Evolutionary conservation across 2,888 invertebrate species (phyloP).

Genomic region (Meiosimyza decipiens): DNA sequence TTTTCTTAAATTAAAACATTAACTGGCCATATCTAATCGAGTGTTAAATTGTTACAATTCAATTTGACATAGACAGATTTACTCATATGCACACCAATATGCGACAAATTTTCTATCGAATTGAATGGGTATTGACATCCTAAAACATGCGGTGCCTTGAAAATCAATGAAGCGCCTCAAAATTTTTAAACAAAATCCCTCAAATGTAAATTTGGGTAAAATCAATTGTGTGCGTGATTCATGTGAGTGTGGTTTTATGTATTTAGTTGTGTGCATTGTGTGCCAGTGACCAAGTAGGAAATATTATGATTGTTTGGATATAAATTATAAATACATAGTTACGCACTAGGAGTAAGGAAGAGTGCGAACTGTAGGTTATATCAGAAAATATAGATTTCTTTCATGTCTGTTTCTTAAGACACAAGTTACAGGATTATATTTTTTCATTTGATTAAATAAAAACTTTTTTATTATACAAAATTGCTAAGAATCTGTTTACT

Average conservation of each 20-base stretch:
- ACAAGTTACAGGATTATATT: no score
- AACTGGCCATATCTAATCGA: conserved; percentile 40
- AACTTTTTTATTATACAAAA: no score
- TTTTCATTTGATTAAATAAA: no score
- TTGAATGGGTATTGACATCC: background rate
- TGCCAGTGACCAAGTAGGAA: no score
- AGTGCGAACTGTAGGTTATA: no score
- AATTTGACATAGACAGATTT: conserved; percentile 14
- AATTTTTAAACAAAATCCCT: conserved; percentile 2
- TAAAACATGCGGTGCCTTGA: background rate
- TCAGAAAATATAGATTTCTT: no score
- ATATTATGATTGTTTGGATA: no score
- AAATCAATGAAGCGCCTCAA: conserved; percentile 15
- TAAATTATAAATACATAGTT: no score
- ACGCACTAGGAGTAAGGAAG: no score
- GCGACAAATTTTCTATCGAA: background rate
- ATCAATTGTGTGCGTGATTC: conserved; percentile 6
- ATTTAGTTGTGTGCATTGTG: background rate
- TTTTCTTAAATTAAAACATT: conserved; percentile 19
- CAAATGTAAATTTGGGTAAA: background rate
- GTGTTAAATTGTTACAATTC: conserved; percentile 46
- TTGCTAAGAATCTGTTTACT: no score
- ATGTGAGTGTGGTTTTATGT: background rate
- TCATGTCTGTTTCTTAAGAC: no score
- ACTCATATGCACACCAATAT: background rate